Evolutionary conservation across 30 jellyfish, hydroid and myxozoan species (phyloP), one percentile per base, ranked within the genome.

Genomic region (Hydra vulgaris): DNA sequence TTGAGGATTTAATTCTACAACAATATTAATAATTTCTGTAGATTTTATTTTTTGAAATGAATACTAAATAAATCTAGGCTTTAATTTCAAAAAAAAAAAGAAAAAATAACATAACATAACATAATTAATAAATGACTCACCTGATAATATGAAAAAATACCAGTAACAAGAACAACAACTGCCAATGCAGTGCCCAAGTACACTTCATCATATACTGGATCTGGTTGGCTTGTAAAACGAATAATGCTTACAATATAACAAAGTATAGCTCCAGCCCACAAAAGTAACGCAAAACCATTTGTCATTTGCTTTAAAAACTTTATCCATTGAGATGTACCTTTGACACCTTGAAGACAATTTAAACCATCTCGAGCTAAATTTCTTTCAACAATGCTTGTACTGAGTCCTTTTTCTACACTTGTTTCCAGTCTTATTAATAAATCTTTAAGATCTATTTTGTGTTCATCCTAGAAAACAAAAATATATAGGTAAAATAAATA

Each of bases 101-200:
- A n/a, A n/a, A n/a, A n/a, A n/a, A n/a, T n/a, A n/a, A n/a, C n/a
- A n/a, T n/a, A n/a, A n/a, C n/a, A n/a, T n/a, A n/a, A n/a, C n/a
- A n/a, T n/a, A n/a, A n/a, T n/a, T n/a, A n/a, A n/a, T n/a, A n/a
- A n/a, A 0, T 53, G 7, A 20, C 85, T 54, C 21, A 92, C 98
- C 95, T 94, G 99, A 74, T 94, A 94, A 77, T 88, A 94, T 73
- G 96, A 84, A 89, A 94, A 94, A 66, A 91, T 81, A 27, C 97
- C 99, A 8, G 97, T 94, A 25, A 94, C 86, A 0, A 94, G 83
- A 86, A 94, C 99, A 70, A 94, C 99, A 72, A 88, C 97, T 55
- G 96, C 95, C 80, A 94, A 86, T 77, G 89, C 99, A 86, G 91
- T 77, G 15, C 99, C 99, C 53, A 94, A 87, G 66, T 94, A 94